Evolutionary conservation across 2,113 vertebrate species (phyloP).

Genomic region (Argyrosomus japonicus): DNA sequence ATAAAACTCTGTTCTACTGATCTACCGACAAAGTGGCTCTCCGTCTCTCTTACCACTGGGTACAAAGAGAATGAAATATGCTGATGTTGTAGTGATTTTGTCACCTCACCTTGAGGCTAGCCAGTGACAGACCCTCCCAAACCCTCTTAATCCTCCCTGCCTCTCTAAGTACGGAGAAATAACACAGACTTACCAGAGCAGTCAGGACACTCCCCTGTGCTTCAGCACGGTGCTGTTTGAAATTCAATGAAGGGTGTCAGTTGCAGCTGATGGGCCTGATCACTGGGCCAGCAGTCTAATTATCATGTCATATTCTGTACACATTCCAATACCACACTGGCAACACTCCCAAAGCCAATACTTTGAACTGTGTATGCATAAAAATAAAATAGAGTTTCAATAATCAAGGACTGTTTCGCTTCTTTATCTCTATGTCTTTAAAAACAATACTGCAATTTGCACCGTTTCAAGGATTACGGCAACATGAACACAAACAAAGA

Average conservation of each 20-base stretch:
- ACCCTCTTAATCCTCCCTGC: slow-evolving; percentile 50
- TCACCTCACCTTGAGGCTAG: slow-evolving; percentile 73
- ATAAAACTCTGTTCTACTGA: slow-evolving; percentile 59
- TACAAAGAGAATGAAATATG: slow-evolving; percentile 71
- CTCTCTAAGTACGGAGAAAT: slow-evolving; percentile 40
- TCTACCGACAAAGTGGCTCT: slow-evolving; percentile 59
- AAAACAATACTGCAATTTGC: slow-evolving; percentile 13
- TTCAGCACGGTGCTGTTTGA: slow-evolving; percentile 35
- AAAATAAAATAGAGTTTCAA: slow-evolving; percentile 31
- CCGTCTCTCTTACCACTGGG: slow-evolving; percentile 40
- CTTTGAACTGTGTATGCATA: slow-evolving; percentile 40
- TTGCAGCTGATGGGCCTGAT: slow-evolving; percentile 47
- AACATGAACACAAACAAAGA: slow-evolving; percentile 18
- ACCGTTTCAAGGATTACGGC: background rate
- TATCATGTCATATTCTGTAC: slow-evolving; percentile 43
- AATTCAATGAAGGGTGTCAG: slow-evolving; percentile 46
- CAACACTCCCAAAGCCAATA: slow-evolving; percentile 31
- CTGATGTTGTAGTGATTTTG: slow-evolving; percentile 69
- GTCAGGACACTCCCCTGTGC: slow-evolving; percentile 3
- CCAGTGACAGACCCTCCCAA: slow-evolving; percentile 54
- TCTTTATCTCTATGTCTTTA: slow-evolving; percentile 17
- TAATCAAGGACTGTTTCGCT: slow-evolving; percentile 40
- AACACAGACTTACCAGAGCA: slow-evolving; percentile 8
- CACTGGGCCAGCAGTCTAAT: slow-evolving; percentile 53
- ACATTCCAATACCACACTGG: slow-evolving; percentile 30